Evolutionary conservation across 2,113 vertebrate genomes (phyloP), one percentile per base, ranked within the genome.

Genomic region (Dasyurus viverrinus): DNA sequence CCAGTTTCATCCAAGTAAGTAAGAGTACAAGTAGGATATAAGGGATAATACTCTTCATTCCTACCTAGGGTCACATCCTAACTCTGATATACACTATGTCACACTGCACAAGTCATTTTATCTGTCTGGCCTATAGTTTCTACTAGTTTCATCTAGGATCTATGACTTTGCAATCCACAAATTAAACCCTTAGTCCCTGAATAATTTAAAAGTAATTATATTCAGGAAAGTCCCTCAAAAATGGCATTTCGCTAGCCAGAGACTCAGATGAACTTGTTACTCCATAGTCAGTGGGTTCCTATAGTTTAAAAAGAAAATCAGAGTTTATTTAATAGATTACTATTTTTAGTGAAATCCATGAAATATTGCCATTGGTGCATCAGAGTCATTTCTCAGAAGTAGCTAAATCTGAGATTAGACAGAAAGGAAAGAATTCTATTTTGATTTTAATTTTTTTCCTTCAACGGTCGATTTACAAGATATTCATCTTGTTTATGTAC

Each of bases 341-440:
- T 96, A 96, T 96, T 97, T 96, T 97, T 93, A 92, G 93, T 93
- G 52, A 90, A 95, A 93, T 54, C 36, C 68, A 84, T 84, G 68
- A 84, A 95, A 94, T 91, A 96, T 36, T 91, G 93, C 42, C 89
- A 90, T 94, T 92, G 30, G 16, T 68, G 57, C 94, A 94, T 95
- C 92, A 57, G 46, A 92, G 94, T 94, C 93, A 97, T 96, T 97
- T 97, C 92, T 94, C 97, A 96, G 94, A 97, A 96, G 90, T 52
- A 3, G 12, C n/a, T 90, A 96, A 92, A 95, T 97, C 92, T 96
- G 90, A 96, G 92, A 42, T 95, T 57, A 94, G 91, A 96, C 53
- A 96, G 76, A 93, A 92, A 57, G 90, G 42, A 92, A 57, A 90
- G 47, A 60, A 93, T 93, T 96, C 96, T 94, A 94, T 92, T 97